Evolutionary conservation across 2,888 invertebrate species (phyloP).

Genomic region (Eupeodes luniger): DNA sequence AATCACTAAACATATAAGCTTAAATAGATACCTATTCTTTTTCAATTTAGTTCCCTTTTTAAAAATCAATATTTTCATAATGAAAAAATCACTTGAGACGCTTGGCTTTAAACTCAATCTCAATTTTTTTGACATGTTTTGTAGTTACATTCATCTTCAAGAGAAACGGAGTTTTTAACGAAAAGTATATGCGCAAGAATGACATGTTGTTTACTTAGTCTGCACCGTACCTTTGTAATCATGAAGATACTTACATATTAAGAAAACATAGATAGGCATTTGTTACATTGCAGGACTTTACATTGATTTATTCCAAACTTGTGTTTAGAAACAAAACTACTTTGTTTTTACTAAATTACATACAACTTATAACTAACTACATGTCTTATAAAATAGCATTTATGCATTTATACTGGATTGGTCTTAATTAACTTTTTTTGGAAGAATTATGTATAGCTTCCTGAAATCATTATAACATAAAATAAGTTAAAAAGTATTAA

Average conservation of each 20-base stretch:
- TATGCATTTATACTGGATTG: no score
- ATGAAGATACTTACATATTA: neutral
- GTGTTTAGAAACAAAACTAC: no score
- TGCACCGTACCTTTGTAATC: conserved; percentile 3
- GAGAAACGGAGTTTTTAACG: neutral
- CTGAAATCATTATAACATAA: no score
- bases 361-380: no score
- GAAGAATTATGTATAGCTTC: no score
- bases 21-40: neutral
- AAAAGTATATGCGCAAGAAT: conserved; percentile 29
- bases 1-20: neutral
- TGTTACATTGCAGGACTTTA: no score
- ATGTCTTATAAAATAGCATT: no score
- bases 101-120: conserved; percentile 29
- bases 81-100: conserved; percentile 56
- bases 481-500: no score
- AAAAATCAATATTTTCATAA: conserved; percentile 46
- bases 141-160: neutral
- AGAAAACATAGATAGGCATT: no score
- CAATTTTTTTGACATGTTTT: neutral
- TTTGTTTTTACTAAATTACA: no score
- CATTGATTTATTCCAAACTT: no score
- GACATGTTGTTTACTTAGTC: conserved; percentile 30
- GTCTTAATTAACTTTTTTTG: no score
- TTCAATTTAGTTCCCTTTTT: neutral